These are phyloP conservation scores for Antitype chi DNA, from an alignment of 2,888 invertebrate species.

Conservation along the genomic window DNA sequence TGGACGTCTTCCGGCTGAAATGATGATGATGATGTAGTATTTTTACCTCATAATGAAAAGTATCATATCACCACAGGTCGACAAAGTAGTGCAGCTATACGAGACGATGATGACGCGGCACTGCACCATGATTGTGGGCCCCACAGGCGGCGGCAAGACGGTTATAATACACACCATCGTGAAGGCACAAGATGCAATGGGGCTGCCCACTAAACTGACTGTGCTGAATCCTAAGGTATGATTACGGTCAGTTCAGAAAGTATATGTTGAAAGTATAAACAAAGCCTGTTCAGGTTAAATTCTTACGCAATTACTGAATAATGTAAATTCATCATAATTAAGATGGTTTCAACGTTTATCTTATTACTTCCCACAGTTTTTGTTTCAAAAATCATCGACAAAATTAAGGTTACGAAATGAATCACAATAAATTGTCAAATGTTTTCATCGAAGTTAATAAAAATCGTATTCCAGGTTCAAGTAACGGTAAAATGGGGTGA, in stretches of 20 bases:
- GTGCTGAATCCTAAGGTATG: constrained; percentile 96
- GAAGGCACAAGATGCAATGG: constrained; percentile 94
- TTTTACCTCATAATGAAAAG: not conserved
- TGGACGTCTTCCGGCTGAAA: no score
- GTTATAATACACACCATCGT: constrained; percentile 95
- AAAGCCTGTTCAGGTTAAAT: not conserved
- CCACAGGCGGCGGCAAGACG: constrained; percentile 98
- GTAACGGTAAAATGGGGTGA: no score
- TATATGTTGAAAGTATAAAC: not conserved
- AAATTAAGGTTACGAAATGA: no score
- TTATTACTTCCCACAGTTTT: no score
- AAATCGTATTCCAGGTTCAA: no score
- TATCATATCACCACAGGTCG: constrained; percentile 89
- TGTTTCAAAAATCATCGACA: no score
- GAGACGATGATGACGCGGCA: constrained; percentile 99
- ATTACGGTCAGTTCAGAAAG: not conserved
- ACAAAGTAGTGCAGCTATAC: constrained; percentile 97
- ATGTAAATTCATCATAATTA: no score
- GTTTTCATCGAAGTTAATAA: no score
- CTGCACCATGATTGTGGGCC: constrained; percentile 97
- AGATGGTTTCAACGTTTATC: no score
- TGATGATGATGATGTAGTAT: no score
- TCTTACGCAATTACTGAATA: no score
- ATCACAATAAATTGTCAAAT: no score
- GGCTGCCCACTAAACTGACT: constrained; percentile 94